Conservation (phyloP, 2,888 invertebrate species). For the Callinectes sapidus region DNA sequence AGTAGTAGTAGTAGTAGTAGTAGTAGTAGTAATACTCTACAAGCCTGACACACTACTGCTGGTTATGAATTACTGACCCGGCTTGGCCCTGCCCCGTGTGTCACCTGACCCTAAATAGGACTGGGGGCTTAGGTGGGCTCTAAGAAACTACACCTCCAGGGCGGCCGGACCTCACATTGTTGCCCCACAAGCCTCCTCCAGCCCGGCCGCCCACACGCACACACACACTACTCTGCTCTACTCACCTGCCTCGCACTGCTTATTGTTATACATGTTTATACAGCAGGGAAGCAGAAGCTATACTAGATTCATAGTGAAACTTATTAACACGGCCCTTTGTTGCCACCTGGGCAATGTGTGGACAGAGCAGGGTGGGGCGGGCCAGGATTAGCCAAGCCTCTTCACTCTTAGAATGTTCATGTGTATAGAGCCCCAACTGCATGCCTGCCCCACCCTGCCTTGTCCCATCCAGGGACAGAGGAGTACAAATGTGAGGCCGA, state of each 20-base stretch:
- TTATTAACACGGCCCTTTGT: conserved; percentile 67
- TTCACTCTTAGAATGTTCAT: conserved; percentile 20
- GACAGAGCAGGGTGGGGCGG: background rate
- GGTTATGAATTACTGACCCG: conserved; percentile 30
- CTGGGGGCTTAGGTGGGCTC: conserved; percentile 36
- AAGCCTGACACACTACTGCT: conserved; percentile 37
- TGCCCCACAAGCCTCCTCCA: conserved; percentile 13
- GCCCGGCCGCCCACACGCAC: conserved; percentile 37
- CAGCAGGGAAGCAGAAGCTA: conserved; percentile 69
- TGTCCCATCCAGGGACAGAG: conserved; percentile 47
- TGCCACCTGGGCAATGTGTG: conserved; percentile 39
- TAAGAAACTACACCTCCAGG: conserved; percentile 31
- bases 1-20: background rate
- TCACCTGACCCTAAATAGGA: conserved; percentile 35
- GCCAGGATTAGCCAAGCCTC: background rate
- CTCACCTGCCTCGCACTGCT: conserved; percentile 65
- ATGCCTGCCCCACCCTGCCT: conserved; percentile 1
- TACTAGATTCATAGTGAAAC: conserved; percentile 68
- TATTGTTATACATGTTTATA: conserved; percentile 58
- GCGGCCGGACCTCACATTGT: background rate
- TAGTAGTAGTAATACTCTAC: conserved; percentile 37
- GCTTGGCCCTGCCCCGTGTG: conserved; percentile 27
- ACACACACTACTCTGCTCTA: conserved; percentile 53
- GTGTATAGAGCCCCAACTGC: background rate
- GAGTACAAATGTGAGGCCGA: conserved; percentile 65